Conservation (phyloP, 2,888 invertebrate species). For the Homarus gammarus region DNA sequence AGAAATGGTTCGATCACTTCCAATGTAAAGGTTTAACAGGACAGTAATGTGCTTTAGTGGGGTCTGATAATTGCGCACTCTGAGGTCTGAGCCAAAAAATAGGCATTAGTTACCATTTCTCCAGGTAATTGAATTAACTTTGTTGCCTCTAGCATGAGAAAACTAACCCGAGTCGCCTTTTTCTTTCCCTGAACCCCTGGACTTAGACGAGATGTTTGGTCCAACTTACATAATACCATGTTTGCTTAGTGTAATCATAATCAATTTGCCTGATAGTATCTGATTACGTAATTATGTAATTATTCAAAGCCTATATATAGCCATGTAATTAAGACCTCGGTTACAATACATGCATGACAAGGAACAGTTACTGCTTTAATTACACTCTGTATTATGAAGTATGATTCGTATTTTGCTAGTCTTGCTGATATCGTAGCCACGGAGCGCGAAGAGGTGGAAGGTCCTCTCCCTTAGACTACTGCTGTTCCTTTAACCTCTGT, state of each 20-base stretch:
- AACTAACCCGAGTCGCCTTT: neutral
- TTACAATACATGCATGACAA: neutral
- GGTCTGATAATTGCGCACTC: neutral
- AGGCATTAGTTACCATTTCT: neutral
- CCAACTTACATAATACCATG: neutral
- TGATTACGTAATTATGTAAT: neutral
- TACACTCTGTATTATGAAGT: neutral
- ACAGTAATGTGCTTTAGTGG: constrained; percentile 4
- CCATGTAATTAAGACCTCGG: neutral
- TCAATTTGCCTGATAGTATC: neutral
- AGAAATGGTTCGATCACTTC: neutral
- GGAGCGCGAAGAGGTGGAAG: no score
- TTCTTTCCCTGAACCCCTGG: neutral
- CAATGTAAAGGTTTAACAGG: neutral
- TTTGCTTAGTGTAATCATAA: neutral
- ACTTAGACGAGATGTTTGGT: neutral
- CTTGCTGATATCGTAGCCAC: no score
- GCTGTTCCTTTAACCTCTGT: no score
- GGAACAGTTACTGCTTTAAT: neutral
- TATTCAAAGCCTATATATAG: neutral
- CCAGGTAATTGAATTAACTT: neutral
- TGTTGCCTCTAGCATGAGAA: neutral
- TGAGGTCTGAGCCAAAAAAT: neutral
- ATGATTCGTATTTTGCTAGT: neutral
- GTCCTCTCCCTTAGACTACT: no score